Conservation (phyloP, 23 tunicate species). For the Corella eumyota region DNA sequence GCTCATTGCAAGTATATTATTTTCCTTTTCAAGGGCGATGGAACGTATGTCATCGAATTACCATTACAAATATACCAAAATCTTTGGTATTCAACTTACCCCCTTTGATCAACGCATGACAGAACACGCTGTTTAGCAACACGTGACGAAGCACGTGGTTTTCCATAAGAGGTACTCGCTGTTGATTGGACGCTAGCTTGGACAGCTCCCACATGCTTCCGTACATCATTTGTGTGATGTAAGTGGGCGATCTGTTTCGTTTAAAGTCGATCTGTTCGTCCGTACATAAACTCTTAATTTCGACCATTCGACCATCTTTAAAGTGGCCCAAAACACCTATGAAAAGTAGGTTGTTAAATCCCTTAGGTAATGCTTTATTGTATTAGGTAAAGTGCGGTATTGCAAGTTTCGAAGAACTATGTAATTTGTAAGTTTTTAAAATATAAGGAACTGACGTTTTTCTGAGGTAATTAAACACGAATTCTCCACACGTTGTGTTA, state of each 20-base stretch:
- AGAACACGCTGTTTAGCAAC: conserved; percentile 27
- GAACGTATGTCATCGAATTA: neutral
- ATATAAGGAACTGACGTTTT: no score
- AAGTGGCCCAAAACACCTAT: conserved; percentile 6
- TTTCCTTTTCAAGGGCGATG: no score
- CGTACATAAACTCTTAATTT: conserved; percentile 13
- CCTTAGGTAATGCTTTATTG: no score
- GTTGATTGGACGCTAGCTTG: conserved; percentile 17
- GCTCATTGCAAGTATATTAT: no score
- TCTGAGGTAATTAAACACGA: no score
- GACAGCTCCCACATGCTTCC: conserved; percentile 60
- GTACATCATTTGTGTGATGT: conserved; percentile 28
- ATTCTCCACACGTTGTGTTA: no score
- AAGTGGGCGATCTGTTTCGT: conserved; percentile 20
- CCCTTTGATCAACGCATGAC: conserved; percentile 47
- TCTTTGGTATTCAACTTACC: no score
- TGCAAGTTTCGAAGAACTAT: no score
- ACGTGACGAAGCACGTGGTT: conserved; percentile 37
- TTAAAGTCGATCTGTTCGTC: conserved; percentile 36
- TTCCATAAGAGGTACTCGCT: conserved; percentile 29
- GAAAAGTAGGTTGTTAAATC: neutral
- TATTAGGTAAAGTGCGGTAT: no score
- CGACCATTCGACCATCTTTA: conserved; percentile 42
- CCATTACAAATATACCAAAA: no score
- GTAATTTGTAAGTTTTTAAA: no score